Evolutionary conservation across 2,888 invertebrate genomes (phyloP).

Genomic region (Orchestes rusci): DNA sequence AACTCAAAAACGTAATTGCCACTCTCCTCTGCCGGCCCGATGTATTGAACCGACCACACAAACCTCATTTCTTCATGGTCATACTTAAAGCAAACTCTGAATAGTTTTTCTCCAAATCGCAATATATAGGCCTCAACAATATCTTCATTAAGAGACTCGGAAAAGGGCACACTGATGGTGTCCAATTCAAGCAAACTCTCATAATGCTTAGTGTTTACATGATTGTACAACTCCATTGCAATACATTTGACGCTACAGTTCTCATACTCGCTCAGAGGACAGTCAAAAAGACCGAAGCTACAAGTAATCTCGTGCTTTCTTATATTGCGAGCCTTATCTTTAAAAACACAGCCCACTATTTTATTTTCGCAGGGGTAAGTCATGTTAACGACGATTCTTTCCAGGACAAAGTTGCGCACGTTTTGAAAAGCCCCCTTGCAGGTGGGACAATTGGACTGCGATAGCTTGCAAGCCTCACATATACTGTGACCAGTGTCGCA

Average conservation of each 20-base stretch:
- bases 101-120: constrained; percentile 28
- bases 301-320: constrained; percentile 30
- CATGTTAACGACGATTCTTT: constrained; percentile 32
- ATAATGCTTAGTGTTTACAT: constrained; percentile 47
- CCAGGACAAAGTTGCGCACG: constrained; percentile 37
- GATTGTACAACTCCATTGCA: constrained; percentile 39
- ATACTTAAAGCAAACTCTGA: constrained; percentile 33
- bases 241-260: constrained; percentile 19
- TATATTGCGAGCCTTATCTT: constrained; percentile 27
- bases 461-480: constrained; percentile 33
- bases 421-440: constrained; percentile 31
- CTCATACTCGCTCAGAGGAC: constrained; percentile 29
- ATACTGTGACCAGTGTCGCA: constrained; percentile 36
- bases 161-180: constrained; percentile 27
- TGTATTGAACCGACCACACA: constrained; percentile 34
- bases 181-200: constrained; percentile 34
- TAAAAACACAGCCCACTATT: constrained; percentile 30
- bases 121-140: constrained; percentile 31
- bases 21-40: constrained; percentile 32
- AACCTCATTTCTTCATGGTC: constrained; percentile 17
- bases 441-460: constrained; percentile 32
- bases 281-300: constrained; percentile 24
- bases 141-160: constrained; percentile 19
- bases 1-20: constrained; percentile 34
- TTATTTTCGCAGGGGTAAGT: constrained; percentile 35